Conservation (phyloP, 2,113 vertebrate genomes). For the Syngnathoides biaculeatus region DNA sequence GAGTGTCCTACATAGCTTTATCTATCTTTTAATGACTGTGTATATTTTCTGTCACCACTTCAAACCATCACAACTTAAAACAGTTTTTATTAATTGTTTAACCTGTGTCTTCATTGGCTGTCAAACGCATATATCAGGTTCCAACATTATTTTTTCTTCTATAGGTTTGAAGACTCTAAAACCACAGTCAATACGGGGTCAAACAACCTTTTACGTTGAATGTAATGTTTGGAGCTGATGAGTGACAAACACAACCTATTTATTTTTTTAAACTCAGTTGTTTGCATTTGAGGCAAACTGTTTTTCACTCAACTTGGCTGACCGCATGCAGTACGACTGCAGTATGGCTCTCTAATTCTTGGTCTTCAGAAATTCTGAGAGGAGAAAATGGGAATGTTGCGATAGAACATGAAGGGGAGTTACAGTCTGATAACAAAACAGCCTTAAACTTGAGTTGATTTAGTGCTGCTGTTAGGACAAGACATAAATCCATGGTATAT, state of each 20-base stretch:
- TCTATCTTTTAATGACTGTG: no score
- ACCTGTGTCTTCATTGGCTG: no score
- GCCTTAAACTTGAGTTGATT: no score
- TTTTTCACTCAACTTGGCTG: slow-evolving; percentile 46
- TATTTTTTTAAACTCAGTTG: not conserved
- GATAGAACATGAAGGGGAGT: slow-evolving; percentile 25
- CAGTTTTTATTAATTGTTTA: no score
- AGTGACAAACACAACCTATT: not conserved
- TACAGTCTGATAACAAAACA: slow-evolving; percentile 14
- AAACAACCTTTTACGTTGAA: no score
- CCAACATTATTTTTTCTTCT: no score
- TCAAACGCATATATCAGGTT: no score
- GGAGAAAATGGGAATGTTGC: slow-evolving; percentile 19
- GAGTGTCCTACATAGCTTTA: not conserved
- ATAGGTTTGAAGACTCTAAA: no score
- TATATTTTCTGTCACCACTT: no score
- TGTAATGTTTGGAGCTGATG: no score
- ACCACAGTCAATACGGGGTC: no score
- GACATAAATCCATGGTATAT: not conserved
- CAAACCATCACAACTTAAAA: no score
- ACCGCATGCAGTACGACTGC: slow-evolving; percentile 36
- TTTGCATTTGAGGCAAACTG: slow-evolving; percentile 43
- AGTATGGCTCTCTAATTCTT: slow-evolving; percentile 25
- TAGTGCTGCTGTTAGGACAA: slow-evolving; percentile 20
- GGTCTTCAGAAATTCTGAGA: slow-evolving; percentile 38